Base-by-base conservation (phyloP, 2,888 invertebrate species). In the Urechis unicinctus region DNA sequence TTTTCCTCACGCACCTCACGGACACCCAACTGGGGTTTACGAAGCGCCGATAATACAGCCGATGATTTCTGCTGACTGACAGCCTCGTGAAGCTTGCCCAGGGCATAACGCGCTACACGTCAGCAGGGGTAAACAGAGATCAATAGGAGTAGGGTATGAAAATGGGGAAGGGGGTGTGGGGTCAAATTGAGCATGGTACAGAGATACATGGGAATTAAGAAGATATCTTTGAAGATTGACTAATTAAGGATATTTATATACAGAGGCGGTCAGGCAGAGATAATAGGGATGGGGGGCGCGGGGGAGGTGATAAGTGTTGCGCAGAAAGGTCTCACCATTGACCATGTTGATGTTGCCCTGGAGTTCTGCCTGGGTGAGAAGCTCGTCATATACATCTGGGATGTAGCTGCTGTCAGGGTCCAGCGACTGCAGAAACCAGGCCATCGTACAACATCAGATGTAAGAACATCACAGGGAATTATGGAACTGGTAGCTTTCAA, bases 341-440 rank as follows among this genome's bases (percentile, higher is more conserved):
- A 85, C 83, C 62, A 82, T 81, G 64, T 83, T 85, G 50, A 87
- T 80, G 66, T 85, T 82, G 6, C 86, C 86, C 71, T 88, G 87
- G 66, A 88, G 85, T 79, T 88, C 88, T 53, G 84, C 83, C 68
- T 84, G 83, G 13, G 86, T 87, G 5, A 88, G 79, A 57, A 86
- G 72, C 69, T 86, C 86, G 72, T 87, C 86, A 78, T 86, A 87
- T 26, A 84, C 84, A 74, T 87, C 87, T 50, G 85, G 82, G 43
- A 85, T 77, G 67, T 85, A 85, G 69, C 84, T 85, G 57, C 83
- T 84, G 75, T 85, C 85, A 29, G 85, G 75, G 2, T 86, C 86
- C 75, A 83, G 59, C 43, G 70, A 72, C 70, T 72, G 67, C 43
- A 66, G 36, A 36, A 17, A 36, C n/a, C n/a, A n/a, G n/a, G n/a